These are phyloP conservation scores for Anhinga anhinga DNA, from an alignment of 2,113 vertebrate species.

Conservation along the genomic window DNA sequence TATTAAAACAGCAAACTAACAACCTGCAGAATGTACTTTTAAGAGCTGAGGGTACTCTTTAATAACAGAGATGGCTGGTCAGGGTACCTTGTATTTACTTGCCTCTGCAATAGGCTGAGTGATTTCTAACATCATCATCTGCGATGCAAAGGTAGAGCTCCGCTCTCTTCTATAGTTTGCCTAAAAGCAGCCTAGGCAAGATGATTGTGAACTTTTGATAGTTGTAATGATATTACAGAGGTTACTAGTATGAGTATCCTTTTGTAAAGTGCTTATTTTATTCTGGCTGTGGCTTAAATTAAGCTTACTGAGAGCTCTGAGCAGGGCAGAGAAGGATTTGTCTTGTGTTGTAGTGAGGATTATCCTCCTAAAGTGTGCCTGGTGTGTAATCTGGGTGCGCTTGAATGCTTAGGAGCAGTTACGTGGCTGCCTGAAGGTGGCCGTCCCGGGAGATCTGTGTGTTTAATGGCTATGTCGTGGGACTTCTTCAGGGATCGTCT, in stretches of 20 bases:
- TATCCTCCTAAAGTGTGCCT: neutral
- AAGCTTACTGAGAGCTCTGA: neutral
- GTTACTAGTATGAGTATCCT: neutral
- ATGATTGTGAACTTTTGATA: neutral
- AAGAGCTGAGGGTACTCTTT: neutral
- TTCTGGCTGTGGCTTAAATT: neutral
- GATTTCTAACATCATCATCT: neutral
- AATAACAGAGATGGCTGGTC: accelerated
- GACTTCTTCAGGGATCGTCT: neutral
- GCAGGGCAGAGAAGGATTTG: neutral
- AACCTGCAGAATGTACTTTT: accelerated
- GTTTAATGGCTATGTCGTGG: neutral
- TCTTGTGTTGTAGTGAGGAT: neutral
- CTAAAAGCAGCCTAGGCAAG: neutral
- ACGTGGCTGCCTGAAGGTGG: neutral
- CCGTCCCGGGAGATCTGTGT: neutral
- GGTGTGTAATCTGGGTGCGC: neutral
- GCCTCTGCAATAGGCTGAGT: neutral
- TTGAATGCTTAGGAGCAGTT: neutral
- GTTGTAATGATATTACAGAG: neutral
- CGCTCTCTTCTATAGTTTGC: accelerated
- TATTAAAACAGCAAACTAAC: neutral
- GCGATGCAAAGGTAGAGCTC: neutral
- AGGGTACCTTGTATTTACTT: neutral
- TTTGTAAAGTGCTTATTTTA: neutral